Evolutionary conservation across 2,888 invertebrate genomes (phyloP).

Genomic region (Drosophila dives): DNA sequence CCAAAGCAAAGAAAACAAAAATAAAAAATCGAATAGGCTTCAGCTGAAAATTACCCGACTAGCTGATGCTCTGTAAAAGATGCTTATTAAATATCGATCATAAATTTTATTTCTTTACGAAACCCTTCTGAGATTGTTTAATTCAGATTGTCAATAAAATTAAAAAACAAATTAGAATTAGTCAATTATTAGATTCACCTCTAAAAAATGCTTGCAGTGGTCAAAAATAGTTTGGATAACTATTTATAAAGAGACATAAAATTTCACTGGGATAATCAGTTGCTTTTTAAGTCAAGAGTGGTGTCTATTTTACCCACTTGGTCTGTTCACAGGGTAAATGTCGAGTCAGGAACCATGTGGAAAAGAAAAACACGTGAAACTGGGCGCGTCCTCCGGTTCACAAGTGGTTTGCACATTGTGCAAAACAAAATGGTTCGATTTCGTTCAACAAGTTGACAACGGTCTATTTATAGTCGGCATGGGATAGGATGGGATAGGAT

Average conservation of each 20-base stretch:
- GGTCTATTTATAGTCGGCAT: slow-evolving; percentile 48
- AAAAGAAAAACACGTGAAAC: slow-evolving; percentile 11
- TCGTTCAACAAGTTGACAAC: slow-evolving; percentile 61
- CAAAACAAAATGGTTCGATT: slow-evolving; percentile 55
- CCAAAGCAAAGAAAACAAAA: slow-evolving; percentile 37
- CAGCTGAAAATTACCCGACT: slow-evolving; percentile 8
- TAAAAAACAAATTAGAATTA: not conserved
- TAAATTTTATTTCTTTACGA: not conserved
- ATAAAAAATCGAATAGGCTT: not conserved
- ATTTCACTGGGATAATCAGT: not conserved
- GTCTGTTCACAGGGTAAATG: slow-evolving; percentile 22
- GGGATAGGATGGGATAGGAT: not conserved
- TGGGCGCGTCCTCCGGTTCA: slow-evolving; percentile 31
- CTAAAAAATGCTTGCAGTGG: not conserved
- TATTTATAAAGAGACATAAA: not conserved
- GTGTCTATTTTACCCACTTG: not conserved
- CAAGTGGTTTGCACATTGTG: slow-evolving; percentile 25
- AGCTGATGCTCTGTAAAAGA: slow-evolving; percentile 19
- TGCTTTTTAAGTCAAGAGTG: not conserved
- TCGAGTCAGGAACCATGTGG: slow-evolving; percentile 2
- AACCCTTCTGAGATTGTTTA: not conserved
- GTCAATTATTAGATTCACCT: not conserved
- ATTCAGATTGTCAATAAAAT: not conserved
- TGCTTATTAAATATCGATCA: too few relatives aligned
- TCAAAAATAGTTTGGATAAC: not conserved